Percentiles rank a stretch among this genome's conserved stretches.
Evolutionary conservation across 2,113 vertebrate species (phyloP).

Genomic region (Physeter macrocephalus): DNA sequence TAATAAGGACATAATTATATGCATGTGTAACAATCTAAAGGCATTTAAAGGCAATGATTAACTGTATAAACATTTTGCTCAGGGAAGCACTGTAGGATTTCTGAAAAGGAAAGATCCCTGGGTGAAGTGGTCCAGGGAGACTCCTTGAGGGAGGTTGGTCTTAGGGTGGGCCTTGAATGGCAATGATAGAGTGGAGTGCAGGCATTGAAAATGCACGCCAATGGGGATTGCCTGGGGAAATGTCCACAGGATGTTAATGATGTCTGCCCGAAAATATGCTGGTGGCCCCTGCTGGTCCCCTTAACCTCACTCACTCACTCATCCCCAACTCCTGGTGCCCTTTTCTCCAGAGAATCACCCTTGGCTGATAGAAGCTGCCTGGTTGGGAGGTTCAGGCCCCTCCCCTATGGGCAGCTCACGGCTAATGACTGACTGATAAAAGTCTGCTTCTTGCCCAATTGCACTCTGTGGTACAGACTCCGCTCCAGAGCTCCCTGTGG

Average conservation of each 20-base stretch:
- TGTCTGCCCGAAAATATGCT: not conserved
- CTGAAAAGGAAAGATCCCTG: not conserved
- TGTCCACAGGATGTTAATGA: not conserved
- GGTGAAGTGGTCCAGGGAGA: not conserved
- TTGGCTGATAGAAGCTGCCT: not conserved
- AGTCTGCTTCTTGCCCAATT: not conserved
- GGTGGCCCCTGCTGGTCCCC: not conserved
- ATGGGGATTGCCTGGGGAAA: not conserved
- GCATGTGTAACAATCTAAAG: not conserved
- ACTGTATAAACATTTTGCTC: not conserved
- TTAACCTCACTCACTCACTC: not conserved
- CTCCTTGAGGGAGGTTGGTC: not conserved
- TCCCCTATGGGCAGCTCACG: not conserved
- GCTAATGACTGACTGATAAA: not conserved
- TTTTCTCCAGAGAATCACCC: not conserved
- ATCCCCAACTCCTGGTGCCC: not conserved
- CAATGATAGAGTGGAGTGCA: not conserved
- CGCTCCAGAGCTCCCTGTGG: not conserved
- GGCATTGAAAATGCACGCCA: rapidly evolving
- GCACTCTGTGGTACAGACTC: not conserved
- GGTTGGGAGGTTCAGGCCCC: not conserved
- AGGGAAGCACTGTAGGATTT: not conserved
- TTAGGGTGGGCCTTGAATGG: not conserved
- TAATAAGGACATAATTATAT: not conserved
- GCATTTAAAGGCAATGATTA: not conserved